Conservation (phyloP, 2,113 vertebrate genomes). For the Galbula dea region DNA sequence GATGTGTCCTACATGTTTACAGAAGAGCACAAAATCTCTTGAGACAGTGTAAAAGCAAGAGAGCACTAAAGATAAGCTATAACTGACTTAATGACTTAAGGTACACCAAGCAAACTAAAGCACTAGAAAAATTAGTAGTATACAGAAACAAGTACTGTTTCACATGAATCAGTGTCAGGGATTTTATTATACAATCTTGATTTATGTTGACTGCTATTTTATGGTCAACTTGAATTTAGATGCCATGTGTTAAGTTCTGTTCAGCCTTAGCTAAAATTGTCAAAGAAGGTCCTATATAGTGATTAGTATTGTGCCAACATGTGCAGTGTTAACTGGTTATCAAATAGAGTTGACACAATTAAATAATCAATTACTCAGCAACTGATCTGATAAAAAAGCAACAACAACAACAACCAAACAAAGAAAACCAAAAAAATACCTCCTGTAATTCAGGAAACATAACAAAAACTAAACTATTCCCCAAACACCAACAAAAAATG, state of each 20-base stretch:
- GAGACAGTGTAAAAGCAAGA: not conserved
- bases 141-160: not conserved
- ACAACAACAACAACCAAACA: too few relatives aligned
- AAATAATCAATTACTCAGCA: not conserved
- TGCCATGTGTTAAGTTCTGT: not conserved
- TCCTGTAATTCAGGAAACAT: not conserved
- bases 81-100: not conserved
- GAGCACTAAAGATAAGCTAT: not conserved
- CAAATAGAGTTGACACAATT: not conserved
- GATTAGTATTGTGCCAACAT: not conserved
- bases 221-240: not conserved
- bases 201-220: not conserved
- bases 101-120: not conserved
- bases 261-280: not conserved
- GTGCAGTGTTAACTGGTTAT: not conserved
- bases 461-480: not conserved
- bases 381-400: not conserved
- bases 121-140: not conserved
- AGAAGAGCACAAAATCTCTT: not conserved
- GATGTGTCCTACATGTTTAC: not conserved
- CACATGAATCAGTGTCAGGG: not conserved
- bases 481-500: not conserved
- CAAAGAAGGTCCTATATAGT: not conserved
- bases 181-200: not conserved
- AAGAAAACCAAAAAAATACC: fast-evolving